Evolutionary conservation across 2,888 invertebrate species (phyloP).

Genomic region (Rhagophthalmus giganteus): DNA sequence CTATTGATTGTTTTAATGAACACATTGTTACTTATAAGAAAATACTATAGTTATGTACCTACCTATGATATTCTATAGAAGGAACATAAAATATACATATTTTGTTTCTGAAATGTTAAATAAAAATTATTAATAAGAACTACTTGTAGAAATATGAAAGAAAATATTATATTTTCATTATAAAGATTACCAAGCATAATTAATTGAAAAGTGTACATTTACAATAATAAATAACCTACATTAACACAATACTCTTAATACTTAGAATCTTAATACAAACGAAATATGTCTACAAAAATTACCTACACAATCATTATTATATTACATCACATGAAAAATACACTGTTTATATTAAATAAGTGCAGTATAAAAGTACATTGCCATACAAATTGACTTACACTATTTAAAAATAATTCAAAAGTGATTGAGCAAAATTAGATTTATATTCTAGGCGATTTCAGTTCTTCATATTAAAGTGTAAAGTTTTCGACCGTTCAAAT

Average conservation of each 20-base stretch:
- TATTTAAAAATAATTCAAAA: slow-evolving; percentile 3
- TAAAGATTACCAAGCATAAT: slow-evolving; percentile 23
- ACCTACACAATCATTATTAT: slow-evolving; percentile 16
- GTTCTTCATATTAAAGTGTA: slow-evolving; percentile 7
- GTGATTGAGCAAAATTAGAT: slow-evolving; percentile 8
- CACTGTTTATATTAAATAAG: slow-evolving; percentile 13
- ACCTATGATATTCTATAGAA: too few relatives aligned
- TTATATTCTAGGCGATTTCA: not conserved
- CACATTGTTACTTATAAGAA: too few relatives aligned
- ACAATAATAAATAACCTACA: slow-evolving; percentile 26
- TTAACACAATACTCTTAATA: slow-evolving; percentile 25
- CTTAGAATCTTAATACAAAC: slow-evolving; percentile 11
- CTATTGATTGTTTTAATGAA: too few relatives aligned
- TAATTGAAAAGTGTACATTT: slow-evolving; percentile 19
- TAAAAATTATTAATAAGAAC: not conserved
- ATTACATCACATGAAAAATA: slow-evolving; percentile 24
- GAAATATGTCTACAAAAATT: slow-evolving; percentile 18
- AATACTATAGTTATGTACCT: too few relatives aligned
- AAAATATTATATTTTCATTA: slow-evolving; percentile 10
- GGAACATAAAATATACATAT: too few relatives aligned
- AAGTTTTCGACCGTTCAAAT: not conserved
- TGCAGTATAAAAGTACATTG: not conserved
- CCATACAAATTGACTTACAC: slow-evolving; percentile 2
- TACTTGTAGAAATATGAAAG: slow-evolving; percentile 1
- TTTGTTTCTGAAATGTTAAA: too few relatives aligned